Evolutionary conservation across 2,113 vertebrate genomes (phyloP).

Genomic region (Cyanistes caeruleus): DNA sequence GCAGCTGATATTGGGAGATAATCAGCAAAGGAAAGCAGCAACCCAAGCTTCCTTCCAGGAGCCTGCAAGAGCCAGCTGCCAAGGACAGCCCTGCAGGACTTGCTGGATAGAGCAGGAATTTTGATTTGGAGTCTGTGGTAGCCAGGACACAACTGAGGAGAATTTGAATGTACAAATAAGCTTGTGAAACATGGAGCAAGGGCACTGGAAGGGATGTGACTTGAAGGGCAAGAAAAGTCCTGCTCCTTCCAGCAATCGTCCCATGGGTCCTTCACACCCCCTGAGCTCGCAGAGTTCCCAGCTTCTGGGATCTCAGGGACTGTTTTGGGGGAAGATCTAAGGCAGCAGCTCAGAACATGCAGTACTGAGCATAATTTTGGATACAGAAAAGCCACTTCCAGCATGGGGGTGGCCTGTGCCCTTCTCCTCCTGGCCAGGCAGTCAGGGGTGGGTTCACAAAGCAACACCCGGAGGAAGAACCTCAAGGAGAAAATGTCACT

Average conservation of each 20-base stretch:
- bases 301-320: not conserved
- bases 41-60: not conserved
- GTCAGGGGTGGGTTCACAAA: not conserved
- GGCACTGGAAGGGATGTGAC: not conserved
- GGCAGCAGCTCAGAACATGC: not conserved
- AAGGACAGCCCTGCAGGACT: not conserved
- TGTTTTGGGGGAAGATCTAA: not conserved
- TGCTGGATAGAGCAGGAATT: not conserved
- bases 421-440: not conserved
- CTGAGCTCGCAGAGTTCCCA: not conserved
- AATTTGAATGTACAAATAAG: not conserved
- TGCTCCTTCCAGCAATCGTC: not conserved
- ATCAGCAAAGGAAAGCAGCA: not conserved
- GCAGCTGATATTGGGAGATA: not conserved
- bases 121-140: not conserved
- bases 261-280: not conserved
- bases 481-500: not conserved
- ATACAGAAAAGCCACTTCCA: not conserved
- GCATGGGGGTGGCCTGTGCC: not conserved
- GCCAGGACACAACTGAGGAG: not conserved
- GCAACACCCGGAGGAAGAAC: not conserved
- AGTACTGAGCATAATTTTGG: not conserved
- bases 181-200: fast-evolving
- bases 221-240: not conserved
- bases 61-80: not conserved